phyloP scores from a whole-genome alignment of 2,113 vertebrate genomes.

The Rafetus swinhoei region DNA sequence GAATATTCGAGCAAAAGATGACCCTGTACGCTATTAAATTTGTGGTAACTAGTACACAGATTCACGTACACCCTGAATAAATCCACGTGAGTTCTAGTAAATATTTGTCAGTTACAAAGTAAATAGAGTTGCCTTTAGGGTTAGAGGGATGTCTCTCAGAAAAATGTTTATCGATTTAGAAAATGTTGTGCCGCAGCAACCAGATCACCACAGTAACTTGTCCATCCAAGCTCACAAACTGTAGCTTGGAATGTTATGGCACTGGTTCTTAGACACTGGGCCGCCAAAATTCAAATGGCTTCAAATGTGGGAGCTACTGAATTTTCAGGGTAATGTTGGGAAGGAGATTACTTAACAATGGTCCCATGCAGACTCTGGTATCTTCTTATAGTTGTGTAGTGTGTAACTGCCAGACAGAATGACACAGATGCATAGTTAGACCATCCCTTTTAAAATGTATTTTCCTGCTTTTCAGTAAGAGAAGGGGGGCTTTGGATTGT shows the following conservation, averaged over 20 bases:
- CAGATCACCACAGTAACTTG: conserved; percentile 9
- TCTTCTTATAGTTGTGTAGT: conserved; percentile 40
- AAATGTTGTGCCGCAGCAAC: conserved; percentile 18
- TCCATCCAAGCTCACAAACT: conserved; percentile 40
- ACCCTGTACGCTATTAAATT: not conserved
- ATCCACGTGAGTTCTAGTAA: not conserved
- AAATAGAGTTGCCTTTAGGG: conserved; percentile 55
- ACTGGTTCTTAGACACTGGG: conserved; percentile 46
- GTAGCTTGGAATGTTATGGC: conserved; percentile 39
- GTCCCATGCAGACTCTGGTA: conserved; percentile 35
- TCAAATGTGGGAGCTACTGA: conserved; percentile 50
- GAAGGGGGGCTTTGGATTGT: not conserved
- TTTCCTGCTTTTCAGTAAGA: not conserved
- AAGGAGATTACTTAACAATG: conserved; percentile 49
- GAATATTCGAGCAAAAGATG: not conserved
- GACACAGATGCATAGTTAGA: not conserved
- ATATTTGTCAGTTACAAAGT: conserved; percentile 2
- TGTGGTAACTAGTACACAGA: not conserved
- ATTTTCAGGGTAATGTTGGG: conserved; percentile 41
- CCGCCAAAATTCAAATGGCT: conserved; percentile 69
- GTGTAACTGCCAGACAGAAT: not conserved
- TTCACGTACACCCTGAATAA: not conserved
- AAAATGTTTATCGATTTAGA: conserved; percentile 51
- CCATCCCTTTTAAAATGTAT: not conserved
- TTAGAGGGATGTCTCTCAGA: conserved; percentile 53